Conservation (phyloP, 2,888 invertebrate genomes). For the Drosophila trichaetosa region DNA sequence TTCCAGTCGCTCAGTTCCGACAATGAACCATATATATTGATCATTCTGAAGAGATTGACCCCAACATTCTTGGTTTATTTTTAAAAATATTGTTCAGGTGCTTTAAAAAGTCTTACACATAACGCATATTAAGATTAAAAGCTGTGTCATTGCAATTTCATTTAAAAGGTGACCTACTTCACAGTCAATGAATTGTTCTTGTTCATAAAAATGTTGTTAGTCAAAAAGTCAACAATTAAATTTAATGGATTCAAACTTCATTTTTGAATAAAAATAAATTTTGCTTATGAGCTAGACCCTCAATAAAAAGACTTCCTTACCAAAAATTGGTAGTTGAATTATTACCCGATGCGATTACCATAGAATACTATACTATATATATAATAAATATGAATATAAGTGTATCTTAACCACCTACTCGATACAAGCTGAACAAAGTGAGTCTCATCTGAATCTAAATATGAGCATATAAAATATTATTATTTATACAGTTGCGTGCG, state of each 20-base stretch:
- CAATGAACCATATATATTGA: background rate
- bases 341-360: background rate
- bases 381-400: background rate
- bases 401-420: background rate
- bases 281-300: background rate
- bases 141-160: background rate
- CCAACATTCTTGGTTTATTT: background rate
- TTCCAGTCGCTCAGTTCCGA: background rate
- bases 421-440: background rate
- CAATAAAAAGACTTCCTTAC: background rate
- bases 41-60: background rate
- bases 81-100: background rate
- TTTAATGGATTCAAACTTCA: background rate
- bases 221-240: background rate
- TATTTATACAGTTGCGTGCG: slow-evolving; percentile 36
- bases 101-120: background rate
- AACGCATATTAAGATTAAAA: background rate
- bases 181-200: background rate
- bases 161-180: background rate
- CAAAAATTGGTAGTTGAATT: background rate
- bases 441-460: background rate
- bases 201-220: background rate
- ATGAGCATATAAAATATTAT: background rate
- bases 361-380: background rate
- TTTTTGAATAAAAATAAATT: background rate